These are phyloP conservation scores for Medauroidea extradentata DNA, from an alignment of 1,140 invertebrate species.

Conservation along the genomic window DNA sequence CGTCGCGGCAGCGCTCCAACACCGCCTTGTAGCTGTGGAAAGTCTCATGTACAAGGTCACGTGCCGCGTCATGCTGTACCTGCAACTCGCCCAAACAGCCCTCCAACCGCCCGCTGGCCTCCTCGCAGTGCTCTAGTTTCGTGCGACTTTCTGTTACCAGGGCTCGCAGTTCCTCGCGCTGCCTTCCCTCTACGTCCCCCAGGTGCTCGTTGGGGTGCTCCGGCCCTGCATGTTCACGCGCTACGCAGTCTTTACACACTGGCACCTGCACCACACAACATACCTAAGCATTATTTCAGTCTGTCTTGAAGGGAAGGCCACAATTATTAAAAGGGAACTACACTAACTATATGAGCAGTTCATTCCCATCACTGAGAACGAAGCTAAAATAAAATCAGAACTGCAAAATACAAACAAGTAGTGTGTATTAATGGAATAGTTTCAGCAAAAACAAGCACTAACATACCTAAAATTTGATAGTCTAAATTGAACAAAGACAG, in stretches of 20 bases:
- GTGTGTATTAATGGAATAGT: no score
- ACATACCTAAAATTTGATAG: no score
- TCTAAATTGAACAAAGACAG: no score
- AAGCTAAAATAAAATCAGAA: no score
- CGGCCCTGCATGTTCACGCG: constrained; percentile 70
- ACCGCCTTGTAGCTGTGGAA: constrained; percentile 78
- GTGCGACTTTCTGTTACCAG: constrained; percentile 66
- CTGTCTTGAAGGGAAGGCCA: no score
- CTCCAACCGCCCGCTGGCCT: constrained; percentile 64
- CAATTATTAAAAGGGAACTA: no score
- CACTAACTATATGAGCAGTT: no score
- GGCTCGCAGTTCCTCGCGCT: constrained; percentile 68
- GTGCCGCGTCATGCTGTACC: constrained; percentile 79
- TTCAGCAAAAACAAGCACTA: no score
- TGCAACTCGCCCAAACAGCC: constrained; percentile 79
- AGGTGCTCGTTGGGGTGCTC: constrained; percentile 76
- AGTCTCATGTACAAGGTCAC: constrained; percentile 76
- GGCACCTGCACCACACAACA: constrained; percentile 49
- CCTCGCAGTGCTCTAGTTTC: constrained; percentile 69
- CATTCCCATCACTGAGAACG: no score
- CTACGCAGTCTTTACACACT: constrained; percentile 77
- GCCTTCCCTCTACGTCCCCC: constrained; percentile 64
- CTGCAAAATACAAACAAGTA: no score
- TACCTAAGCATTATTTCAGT: no score
- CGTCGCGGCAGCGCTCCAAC: constrained; percentile 73